These are phyloP conservation scores for Apis dorsata DNA, from an alignment of 1,140 invertebrate genomes.

Conservation along the genomic window DNA sequence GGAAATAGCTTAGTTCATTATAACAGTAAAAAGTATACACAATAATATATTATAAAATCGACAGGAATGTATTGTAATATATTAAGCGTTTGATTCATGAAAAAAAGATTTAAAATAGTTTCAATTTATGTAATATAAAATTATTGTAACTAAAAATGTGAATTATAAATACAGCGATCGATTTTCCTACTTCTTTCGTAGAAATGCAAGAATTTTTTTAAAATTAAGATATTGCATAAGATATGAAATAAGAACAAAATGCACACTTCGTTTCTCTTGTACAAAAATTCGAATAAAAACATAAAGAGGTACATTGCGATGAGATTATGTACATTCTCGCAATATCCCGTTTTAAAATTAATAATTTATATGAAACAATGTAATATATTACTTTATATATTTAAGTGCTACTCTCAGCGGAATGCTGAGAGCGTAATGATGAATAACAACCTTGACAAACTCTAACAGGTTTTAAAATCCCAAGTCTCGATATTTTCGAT, in stretches of 20 bases:
- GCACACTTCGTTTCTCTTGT: conserved; percentile 17
- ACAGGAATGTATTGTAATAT: conserved; percentile 37
- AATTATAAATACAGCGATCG: conserved; percentile 46
- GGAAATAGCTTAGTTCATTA: conserved; percentile 22
- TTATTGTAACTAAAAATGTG: background rate
- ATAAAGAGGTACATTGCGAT: conserved; percentile 23
- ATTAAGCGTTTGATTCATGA: background rate
- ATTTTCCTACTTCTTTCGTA: conserved; percentile 1
- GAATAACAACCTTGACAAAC: conserved; percentile 93
- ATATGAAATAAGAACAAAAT: background rate
- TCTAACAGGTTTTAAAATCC: conserved; percentile 93
- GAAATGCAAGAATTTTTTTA: conserved; percentile 21
- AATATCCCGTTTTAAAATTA: conserved; percentile 33
- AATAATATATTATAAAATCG: conserved; percentile 25
- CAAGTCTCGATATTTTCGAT: conserved; percentile 94
- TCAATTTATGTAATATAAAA: background rate
- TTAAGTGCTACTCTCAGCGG: conserved; percentile 74
- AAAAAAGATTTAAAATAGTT: background rate
- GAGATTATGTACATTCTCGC: conserved; percentile 57
- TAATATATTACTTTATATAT: conserved; percentile 37
- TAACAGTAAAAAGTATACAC: conserved; percentile 31
- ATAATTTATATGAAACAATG: conserved; percentile 42
- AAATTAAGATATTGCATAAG: background rate
- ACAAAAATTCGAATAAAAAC: conserved; percentile 32
- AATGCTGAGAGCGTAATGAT: conserved; percentile 76